Percentiles rank a stretch among this genome's conserved stretches.
phyloP scores from a whole-genome alignment of 2,113 vertebrate species.

The Barbus barbus region DNA sequence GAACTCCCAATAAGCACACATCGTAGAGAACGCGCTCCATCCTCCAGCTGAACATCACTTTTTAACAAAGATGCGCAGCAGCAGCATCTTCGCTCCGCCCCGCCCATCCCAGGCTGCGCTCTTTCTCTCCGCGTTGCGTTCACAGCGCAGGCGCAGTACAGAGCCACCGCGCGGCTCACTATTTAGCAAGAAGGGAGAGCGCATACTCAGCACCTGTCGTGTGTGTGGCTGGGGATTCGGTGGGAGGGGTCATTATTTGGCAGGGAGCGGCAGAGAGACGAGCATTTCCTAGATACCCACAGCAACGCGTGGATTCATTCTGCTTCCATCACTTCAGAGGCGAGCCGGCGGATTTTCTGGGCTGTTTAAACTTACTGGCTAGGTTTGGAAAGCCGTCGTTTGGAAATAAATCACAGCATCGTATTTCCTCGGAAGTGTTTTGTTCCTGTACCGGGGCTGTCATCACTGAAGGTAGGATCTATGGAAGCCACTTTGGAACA shows the following conservation, averaged over 20 bases:
- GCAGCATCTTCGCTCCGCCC: slow-evolving; percentile 50
- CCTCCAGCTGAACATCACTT: slow-evolving; percentile 37
- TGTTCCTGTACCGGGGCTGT: slow-evolving; percentile 66
- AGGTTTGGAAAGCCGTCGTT: slow-evolving; percentile 48
- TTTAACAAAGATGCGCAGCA: slow-evolving; percentile 43
- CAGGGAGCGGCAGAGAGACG: slow-evolving; percentile 68
- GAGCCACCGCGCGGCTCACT: too few species aligned
- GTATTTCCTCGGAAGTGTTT: slow-evolving; percentile 54
- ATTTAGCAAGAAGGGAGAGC: slow-evolving; percentile 50
- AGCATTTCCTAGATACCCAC: slow-evolving; percentile 70
- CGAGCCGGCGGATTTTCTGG: slow-evolving; percentile 66
- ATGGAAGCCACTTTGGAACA: slow-evolving; percentile 50
- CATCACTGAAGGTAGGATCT: slow-evolving; percentile 55
- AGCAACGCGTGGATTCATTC: slow-evolving; percentile 68
- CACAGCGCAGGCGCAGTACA: slow-evolving; percentile 69
- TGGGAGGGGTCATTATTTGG: slow-evolving; percentile 76
- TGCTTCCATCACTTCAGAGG: slow-evolving; percentile 74
- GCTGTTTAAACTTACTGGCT: slow-evolving; percentile 55
- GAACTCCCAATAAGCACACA: not conserved
- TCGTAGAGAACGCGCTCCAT: slow-evolving; percentile 31
- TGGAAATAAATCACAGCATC: slow-evolving; percentile 61
- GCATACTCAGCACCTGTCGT: slow-evolving; percentile 75
- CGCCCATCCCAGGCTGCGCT: slow-evolving; percentile 54
- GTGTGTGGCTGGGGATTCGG: slow-evolving; percentile 62
- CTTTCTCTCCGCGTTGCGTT: slow-evolving; percentile 1